Conservation (phyloP, 2,113 vertebrate species). For the Cairina moschata region DNA sequence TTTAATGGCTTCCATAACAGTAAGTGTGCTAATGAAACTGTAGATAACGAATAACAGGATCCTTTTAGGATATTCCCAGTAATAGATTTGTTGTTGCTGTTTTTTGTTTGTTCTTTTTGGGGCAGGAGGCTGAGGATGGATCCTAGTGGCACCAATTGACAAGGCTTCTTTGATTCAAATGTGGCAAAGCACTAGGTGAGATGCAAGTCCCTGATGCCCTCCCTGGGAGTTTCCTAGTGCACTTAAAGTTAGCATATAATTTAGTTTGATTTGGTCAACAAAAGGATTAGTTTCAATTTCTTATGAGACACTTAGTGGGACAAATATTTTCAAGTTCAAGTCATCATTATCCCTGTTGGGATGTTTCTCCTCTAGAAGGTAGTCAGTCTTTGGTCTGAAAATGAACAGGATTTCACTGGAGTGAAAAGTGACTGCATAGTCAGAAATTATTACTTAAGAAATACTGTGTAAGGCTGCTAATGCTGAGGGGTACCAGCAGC, state of each 20-base stretch:
- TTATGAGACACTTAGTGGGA: neutral
- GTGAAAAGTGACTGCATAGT: neutral
- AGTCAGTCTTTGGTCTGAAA: neutral
- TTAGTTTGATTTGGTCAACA: neutral
- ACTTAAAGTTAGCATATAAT: neutral
- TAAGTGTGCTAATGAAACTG: neutral
- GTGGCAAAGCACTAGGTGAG: neutral
- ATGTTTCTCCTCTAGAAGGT: neutral
- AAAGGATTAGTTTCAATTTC: neutral
- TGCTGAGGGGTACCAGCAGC: neutral
- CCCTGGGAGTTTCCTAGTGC: neutral
- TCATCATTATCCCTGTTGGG: neutral
- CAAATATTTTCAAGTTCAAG: neutral
- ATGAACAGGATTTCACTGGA: accelerated
- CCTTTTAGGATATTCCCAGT: neutral
- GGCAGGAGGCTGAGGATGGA: neutral
- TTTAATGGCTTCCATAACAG: neutral
- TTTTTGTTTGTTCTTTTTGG: neutral
- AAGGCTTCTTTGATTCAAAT: neutral
- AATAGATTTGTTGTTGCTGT: neutral
- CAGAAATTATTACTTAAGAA: neutral
- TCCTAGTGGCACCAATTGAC: neutral
- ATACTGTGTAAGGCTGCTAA: neutral
- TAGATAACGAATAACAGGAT: neutral
- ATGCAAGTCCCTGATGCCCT: neutral